Evolutionary conservation across 2,797 vertebrate species (phyloP).

Genomic region (Alfaro cultratus): DNA sequence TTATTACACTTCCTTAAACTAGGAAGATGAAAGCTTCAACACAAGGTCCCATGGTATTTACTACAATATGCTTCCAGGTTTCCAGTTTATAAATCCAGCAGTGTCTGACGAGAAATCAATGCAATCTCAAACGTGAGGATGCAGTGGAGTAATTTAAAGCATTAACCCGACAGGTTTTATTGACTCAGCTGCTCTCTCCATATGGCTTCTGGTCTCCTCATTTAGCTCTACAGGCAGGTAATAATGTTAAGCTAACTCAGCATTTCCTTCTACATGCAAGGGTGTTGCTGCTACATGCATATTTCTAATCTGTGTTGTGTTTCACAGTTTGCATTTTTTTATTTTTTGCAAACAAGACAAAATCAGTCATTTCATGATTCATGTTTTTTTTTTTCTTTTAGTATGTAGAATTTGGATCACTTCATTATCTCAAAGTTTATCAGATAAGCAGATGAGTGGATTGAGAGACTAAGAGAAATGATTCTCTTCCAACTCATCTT

Average conservation of each 20-base stretch:
- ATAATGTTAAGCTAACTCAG: constrained; percentile 3
- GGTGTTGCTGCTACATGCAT: not conserved
- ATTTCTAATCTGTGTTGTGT: not conserved
- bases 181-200: constrained; percentile 8
- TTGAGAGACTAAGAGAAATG: not conserved
- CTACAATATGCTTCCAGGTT: not conserved
- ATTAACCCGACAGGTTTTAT: constrained; percentile 20
- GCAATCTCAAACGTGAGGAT: constrained; percentile 12
- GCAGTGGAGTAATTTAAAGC: constrained; percentile 23
- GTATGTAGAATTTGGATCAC: not conserved
- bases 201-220: constrained; percentile 28
- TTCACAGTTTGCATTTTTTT: not conserved
- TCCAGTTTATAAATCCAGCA: constrained; percentile 3
- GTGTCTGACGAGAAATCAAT: constrained; percentile 27
- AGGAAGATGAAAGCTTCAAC: not conserved
- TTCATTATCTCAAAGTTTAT: not conserved
- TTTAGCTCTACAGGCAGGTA: constrained; percentile 9
- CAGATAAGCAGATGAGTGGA: not conserved
- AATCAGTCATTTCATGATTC: not conserved
- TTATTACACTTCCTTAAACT: not conserved
- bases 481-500: not conserved
- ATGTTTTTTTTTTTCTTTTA: not conserved
- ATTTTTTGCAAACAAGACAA: not conserved
- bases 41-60: not conserved
- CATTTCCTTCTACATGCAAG: not conserved